A percentile compares a stretch with the other conserved stretches of the same genome.
These are phyloP conservation scores for Triplophysa yarkandensis DNA, from an alignment of 2,797 vertebrate genomes.

Conservation along the genomic window DNA sequence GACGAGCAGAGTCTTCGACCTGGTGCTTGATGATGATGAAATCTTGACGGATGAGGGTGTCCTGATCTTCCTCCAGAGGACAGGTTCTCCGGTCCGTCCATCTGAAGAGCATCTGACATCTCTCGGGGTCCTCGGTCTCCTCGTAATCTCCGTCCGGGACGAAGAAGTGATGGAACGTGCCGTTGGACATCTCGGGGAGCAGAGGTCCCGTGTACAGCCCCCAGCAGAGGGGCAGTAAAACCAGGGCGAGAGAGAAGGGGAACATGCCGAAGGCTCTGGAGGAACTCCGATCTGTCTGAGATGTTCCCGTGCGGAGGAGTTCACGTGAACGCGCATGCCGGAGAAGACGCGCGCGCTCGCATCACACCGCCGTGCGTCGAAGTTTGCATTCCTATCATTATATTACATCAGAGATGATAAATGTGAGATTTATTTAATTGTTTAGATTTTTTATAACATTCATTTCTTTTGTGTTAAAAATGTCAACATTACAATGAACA, in stretches of 20 bases:
- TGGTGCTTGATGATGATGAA: constrained; percentile 87
- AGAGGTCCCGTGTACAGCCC: constrained; percentile 86
- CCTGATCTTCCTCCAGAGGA: constrained; percentile 66
- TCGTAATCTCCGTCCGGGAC: constrained; percentile 96
- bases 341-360: not conserved
- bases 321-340: not conserved
- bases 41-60: constrained; percentile 86
- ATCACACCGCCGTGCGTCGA: constrained; percentile 1
- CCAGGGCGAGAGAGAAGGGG: constrained; percentile 68
- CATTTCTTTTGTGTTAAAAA: too few relatives aligned
- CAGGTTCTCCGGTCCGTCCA: constrained; percentile 86
- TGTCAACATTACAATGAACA: too few relatives aligned
- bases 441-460: too few relatives aligned
- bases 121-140: constrained; percentile 91
- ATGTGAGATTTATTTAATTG: too few relatives aligned
- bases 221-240: constrained; percentile 66
- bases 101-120: constrained; percentile 92
- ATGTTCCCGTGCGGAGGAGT: constrained; percentile 23
- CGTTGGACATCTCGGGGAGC: constrained; percentile 94
- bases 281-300: constrained; percentile 3
- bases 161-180: constrained; percentile 94
- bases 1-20: constrained; percentile 89
- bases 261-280: constrained; percentile 63
- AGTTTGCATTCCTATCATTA: not conserved
- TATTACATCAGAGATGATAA: too few relatives aligned